Evolutionary conservation across 2,797 vertebrate genomes (phyloP).

Genomic region (Arrhamphus sclerolepis): DNA sequence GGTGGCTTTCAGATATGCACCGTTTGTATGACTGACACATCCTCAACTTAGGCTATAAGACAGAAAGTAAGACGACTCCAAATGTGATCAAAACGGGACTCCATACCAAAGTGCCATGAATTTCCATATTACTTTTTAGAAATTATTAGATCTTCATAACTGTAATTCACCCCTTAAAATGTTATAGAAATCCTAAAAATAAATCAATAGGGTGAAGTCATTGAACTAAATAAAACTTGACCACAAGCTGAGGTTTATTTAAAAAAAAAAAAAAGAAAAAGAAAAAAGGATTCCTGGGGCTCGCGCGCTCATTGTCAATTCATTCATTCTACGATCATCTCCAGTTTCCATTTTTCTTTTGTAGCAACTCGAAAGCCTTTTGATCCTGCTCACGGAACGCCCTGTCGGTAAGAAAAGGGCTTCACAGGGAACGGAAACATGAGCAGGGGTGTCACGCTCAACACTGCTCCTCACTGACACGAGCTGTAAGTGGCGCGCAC

Average conservation of each 20-base stretch:
- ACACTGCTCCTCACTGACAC: constrained; percentile 59
- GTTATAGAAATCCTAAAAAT: background rate
- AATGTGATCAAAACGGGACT: too few relatives aligned
- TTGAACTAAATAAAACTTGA: background rate
- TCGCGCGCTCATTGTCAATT: constrained; percentile 87
- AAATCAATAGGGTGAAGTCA: background rate
- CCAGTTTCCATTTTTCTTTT: constrained; percentile 93
- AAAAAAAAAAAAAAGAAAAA: background rate
- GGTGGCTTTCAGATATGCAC: background rate
- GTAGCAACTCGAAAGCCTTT: constrained; percentile 88
- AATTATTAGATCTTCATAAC: too few relatives aligned
- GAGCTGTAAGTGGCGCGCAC: constrained; percentile 44
- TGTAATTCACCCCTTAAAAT: too few relatives aligned
- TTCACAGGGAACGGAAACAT: constrained; percentile 91
- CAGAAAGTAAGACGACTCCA: too few relatives aligned
- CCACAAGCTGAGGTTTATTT: background rate
- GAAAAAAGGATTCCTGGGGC: constrained; percentile 78
- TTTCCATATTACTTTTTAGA: too few relatives aligned
- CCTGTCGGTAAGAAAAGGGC: constrained; percentile 87
- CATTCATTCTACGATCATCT: constrained; percentile 87
- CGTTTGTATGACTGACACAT: background rate
- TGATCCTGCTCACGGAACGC: constrained; percentile 92
- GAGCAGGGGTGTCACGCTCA: constrained; percentile 70
- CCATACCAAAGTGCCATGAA: too few relatives aligned
- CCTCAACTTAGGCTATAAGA: too few relatives aligned